Evolutionary conservation across 2,888 invertebrate species (phyloP), one percentile per base, ranked within the genome.

Genomic region (Ommatoiulus sabulosus): DNA sequence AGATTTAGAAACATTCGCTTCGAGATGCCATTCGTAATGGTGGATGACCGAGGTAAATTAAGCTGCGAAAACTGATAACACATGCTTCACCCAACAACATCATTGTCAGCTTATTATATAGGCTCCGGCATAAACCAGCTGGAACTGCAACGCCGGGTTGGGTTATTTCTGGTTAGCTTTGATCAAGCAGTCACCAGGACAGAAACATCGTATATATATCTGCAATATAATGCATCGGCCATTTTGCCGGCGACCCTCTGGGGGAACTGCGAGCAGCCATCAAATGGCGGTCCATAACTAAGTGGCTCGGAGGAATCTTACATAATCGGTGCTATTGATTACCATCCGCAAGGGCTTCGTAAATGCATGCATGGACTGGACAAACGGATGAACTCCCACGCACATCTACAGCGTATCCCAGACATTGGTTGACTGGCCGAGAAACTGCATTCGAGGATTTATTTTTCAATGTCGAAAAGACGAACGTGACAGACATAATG

Each of bases 381-480:
- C 24, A 24, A 43, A 12, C 80, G 15, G 80, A 80, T 3, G 10
- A 35, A 43, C 80, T 80, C 80, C 80, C 80, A 80, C 80, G 35
- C 35, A 80, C 35, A 35, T 43, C 24, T 35, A n/a, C n/a, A 12
- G 3, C 80, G 80, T 15, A 35, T 1, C 35, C 80, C 80, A 80
- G 80, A 80, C 80, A 80, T 35, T 80, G 80, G 80, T 80, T 80
- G 80, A 80, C 15, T 35, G 80, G 35, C 80, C 80, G 80, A 80
- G 35, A 80, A 80, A 80, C 80, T 80, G 35, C 8, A 35, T 35
- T 15, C 12, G 10, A 12, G 15, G 80, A 80, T 80, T 80, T 80
- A 80, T 80, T 80, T 35, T 80, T 80, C 80, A 80, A 80, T 80
- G 80, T 35, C 80, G 15, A 35, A 80, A 12, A 35, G 80, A 15